Percentiles rank a stretch among this genome's conserved stretches.
phyloP scores from a whole-genome alignment of 2,888 invertebrate species.

The Lepidocyrtinus sp. region DNA sequence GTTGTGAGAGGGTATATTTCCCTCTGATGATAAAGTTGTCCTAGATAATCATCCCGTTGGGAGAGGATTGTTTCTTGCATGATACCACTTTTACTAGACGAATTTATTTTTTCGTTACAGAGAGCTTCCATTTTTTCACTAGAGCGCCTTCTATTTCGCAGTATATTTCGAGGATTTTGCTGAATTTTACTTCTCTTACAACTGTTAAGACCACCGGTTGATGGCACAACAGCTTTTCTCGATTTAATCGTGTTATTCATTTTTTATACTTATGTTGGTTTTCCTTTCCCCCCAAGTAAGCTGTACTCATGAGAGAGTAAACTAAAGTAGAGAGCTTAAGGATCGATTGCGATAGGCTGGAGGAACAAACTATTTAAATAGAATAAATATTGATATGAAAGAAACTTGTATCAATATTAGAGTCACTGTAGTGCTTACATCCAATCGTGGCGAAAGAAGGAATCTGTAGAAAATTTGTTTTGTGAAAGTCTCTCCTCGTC shows the following conservation, averaged over 20 bases:
- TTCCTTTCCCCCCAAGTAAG: neutral
- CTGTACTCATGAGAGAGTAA: constrained; percentile 7
- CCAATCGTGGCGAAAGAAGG: too few species aligned
- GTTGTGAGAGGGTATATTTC: constrained; percentile 38
- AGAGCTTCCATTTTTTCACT: too few species aligned
- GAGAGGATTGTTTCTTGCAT: neutral
- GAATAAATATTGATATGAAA: too few species aligned
- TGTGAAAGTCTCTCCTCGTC: too few species aligned
- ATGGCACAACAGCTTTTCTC: constrained; percentile 12
- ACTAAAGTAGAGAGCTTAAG: constrained; percentile 9
- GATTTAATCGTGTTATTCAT: constrained; percentile 34
- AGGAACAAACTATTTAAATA: too few species aligned
- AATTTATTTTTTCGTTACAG: too few species aligned
- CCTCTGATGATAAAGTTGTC: constrained; percentile 14
- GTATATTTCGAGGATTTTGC: constrained; percentile 1
- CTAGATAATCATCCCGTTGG: neutral
- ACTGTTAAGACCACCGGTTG: neutral
- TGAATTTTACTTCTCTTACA: constrained; percentile 15
- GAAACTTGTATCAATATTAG: too few species aligned
- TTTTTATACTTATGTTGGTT: constrained; percentile 45
- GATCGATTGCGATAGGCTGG: too few species aligned
- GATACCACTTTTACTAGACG: neutral
- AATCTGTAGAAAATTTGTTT: too few species aligned
- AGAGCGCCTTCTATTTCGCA: too few species aligned
- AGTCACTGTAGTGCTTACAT: too few species aligned